Evolutionary conservation across 2,888 invertebrate genomes (phyloP), one percentile per base, ranked within the genome.

Genomic region (Acleris literana): DNA sequence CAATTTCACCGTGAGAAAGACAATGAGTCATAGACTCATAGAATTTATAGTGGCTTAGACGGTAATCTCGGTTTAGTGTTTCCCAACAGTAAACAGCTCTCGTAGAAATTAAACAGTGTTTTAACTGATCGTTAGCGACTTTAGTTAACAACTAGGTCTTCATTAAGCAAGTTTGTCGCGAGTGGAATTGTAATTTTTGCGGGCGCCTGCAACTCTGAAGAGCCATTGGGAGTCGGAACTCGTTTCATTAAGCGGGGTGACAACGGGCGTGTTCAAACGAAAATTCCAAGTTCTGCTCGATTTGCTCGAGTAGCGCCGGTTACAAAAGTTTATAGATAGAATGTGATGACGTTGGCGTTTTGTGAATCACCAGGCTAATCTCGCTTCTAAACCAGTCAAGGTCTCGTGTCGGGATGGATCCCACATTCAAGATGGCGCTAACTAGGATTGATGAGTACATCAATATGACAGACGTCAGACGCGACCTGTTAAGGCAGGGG

Each of bases 401-500:
- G 39, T 55, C 20, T 55, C 20, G 43, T 20, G 7, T 46, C 17
- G 39, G 55, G 55, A 43, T 20, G 20, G 48, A 22, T n/a, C n/a
- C 52, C 5, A 20, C 44, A 13, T 43, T 63, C n/a, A 6, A 52
- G 29, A 57, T 33, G 18, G 25, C 18, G 49, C 43, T 46, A 57
- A 54, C 39, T 56, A 43, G 51, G 59, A 55, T 51, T 52, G 59
- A 49, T 22, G 60, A 39, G 55, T 55, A 46, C 48, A 59, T 51
- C 63, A 55, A 68, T 55, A 63, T 64, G 68, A 60, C 59, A 55
- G 55, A 85, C 87, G 86, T 86, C 84, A 86, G 84, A 85, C 88
- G 84, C 84, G 90, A 90, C 91, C 91, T 85, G 88, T 81, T 84
- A 82, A 81, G 80, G 81, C 82, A 82, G 83, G 82, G 82, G 84